Percentiles rank a stretch among this genome's conserved stretches.
phyloP scores from a whole-genome alignment of 2,888 invertebrate genomes.

The Trissonchulus latispiculum region DNA sequence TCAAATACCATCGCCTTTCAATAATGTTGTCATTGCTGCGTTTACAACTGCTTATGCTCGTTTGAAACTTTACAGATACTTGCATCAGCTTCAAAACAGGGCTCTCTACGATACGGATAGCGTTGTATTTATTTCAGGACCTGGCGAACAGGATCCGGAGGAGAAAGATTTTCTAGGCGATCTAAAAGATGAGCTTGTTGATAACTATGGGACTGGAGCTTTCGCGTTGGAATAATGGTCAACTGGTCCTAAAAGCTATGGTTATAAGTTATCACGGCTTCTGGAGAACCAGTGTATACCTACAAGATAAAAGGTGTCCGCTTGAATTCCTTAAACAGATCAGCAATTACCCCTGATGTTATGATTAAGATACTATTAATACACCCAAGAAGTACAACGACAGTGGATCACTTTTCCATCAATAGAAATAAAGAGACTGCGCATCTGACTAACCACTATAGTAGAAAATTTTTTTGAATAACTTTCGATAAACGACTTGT shows the following conservation, averaged over 20 bases:
- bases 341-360: not conserved
- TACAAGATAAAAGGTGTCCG: not conserved
- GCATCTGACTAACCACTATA: not conserved
- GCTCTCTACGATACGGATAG: not conserved
- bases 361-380: not conserved
- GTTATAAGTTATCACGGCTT: not conserved
- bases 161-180: not conserved
- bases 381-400: not conserved
- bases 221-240: not conserved
- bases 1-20: not conserved
- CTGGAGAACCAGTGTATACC: not conserved
- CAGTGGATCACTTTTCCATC: not conserved
- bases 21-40: not conserved
- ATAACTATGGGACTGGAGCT: not conserved
- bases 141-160: not conserved
- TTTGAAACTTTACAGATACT: not conserved
- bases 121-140: not conserved
- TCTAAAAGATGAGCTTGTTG: not conserved
- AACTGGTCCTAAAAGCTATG: conserved; percentile 3
- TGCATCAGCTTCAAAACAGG: not conserved
- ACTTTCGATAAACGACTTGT: conserved; percentile 2
- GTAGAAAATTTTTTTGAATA: not conserved
- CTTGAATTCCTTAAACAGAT: not conserved
- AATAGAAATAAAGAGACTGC: not conserved
- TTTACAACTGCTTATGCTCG: conserved; percentile 11